Base-by-base conservation (phyloP, 2,113 vertebrate genomes). In the Cryptomyrus ogoouensis region DNA sequence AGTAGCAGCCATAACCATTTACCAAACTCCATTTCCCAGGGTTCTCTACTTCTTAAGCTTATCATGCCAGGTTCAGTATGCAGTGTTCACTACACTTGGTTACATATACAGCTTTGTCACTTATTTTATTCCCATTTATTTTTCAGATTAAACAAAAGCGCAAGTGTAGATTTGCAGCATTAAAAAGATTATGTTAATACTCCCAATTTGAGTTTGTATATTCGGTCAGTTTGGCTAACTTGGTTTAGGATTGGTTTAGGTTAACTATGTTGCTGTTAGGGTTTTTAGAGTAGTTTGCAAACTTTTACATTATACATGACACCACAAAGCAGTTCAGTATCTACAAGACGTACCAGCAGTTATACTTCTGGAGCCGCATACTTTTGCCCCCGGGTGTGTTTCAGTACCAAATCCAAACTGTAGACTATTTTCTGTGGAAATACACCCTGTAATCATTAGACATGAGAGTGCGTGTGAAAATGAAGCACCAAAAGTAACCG, bases 271-370 rank as follows among this genome's bases (percentile, higher is more conserved):
- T 74, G 31, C 31, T 35, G 70, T 77, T 39, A 35, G 3, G 31
- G 13, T 39, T 77, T 74, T 77, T 39, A 31, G 13, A 74, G 27
- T 35, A 13, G 27, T 74, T 31, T 35, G 66, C 66, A 74, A 39
- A 39, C 31, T 74, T 74, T 15, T 35, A 13, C 2, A 27, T 35
- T 35, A 74, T 74, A 74, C 17, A 74, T 92, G 96, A 98, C 0
- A 97, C 97, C 94, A 99, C 98, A 0, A 98, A 99, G 93, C 98
- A 99, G n/a, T 97, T 98, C 89, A 98, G 98, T 0, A 98, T 99
- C 92, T 96, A 99, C 94, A 99, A 99, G 94, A 98, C 97, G 0
- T 98, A 99, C 85, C 94, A 98, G 1, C 98, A 98, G 97, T 97
- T 98, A 91, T 7, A 9, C 27, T 19, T 42, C 13, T 50, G 39